Evolutionary conservation across 2,888 invertebrate species (phyloP).

Genomic region (Erebia ligea): DNA sequence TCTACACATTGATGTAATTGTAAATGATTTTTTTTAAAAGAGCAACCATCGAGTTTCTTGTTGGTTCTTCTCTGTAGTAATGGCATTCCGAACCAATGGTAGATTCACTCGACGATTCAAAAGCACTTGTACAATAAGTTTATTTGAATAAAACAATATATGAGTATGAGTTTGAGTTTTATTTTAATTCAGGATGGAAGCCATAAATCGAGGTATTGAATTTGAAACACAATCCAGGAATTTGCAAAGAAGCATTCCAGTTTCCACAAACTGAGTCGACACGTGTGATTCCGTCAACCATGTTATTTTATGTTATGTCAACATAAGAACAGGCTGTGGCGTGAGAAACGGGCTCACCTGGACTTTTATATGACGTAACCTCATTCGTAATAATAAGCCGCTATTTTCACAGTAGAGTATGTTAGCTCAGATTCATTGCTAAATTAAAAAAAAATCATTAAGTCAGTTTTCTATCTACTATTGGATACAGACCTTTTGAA

Average conservation of each 20-base stretch:
- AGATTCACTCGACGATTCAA: no score
- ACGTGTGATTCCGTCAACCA: slow-evolving; percentile 21
- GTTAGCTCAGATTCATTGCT: background rate
- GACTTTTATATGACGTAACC: slow-evolving; percentile 3
- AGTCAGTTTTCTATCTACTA: no score
- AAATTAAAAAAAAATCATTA: no score
- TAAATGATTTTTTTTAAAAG: no score
- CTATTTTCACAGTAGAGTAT: background rate
- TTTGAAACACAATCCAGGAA: background rate
- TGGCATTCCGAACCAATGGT: no score
- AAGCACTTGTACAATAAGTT: no score
- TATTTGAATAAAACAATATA: no score
- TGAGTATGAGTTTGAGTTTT: no score
- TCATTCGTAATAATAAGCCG: background rate
- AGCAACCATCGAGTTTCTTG: no score
- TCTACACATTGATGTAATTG: no score
- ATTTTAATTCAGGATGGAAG: background rate
- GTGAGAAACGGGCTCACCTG: slow-evolving; percentile 15
- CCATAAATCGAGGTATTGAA: background rate
- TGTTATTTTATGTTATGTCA: slow-evolving; percentile 31
- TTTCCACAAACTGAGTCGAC: slow-evolving; percentile 3
- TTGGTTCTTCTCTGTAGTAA: no score
- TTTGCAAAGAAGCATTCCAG: background rate
- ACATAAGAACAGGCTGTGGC: slow-evolving; percentile 1
- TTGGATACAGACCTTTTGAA: no score